These are phyloP conservation scores for Torymus tubicola DNA, from an alignment of 2,888 invertebrate species.

Conservation along the genomic window DNA sequence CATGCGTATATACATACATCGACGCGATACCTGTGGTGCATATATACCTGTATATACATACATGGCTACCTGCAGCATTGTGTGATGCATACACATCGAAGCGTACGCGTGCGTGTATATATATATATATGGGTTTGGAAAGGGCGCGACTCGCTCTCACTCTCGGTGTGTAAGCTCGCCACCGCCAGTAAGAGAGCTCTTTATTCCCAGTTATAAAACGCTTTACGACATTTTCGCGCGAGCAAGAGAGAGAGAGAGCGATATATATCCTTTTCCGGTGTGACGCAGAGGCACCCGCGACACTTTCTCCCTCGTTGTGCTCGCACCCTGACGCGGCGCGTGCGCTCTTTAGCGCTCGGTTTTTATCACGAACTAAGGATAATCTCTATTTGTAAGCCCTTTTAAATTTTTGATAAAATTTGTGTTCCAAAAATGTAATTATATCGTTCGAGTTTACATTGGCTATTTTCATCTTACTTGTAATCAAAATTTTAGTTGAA, in stretches of 20 bases:
- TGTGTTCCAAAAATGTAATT: too few species aligned
- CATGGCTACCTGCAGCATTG: background rate
- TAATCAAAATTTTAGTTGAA: too few species aligned
- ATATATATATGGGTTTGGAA: background rate
- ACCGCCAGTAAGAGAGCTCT: constrained; percentile 54
- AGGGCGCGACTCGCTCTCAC: constrained; percentile 58
- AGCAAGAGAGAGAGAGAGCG: constrained; percentile 2
- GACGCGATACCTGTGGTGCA: too few species aligned
- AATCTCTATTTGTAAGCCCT: too few species aligned
- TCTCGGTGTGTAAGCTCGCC: constrained; percentile 49
- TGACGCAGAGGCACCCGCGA: background rate
- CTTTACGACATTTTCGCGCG: constrained; percentile 62
- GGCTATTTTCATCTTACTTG: too few species aligned
- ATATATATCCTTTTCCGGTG: constrained; percentile 25
- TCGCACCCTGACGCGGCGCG: background rate
- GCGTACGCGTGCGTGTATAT: background rate
- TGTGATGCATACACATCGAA: background rate
- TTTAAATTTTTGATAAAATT: too few species aligned
- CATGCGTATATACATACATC: too few species aligned
- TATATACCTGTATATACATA: background rate
- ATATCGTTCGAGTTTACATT: too few species aligned
- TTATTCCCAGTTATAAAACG: constrained; percentile 66
- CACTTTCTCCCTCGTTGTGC: constrained; percentile 36
- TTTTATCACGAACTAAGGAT: too few species aligned
- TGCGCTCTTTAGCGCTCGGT: too few species aligned